Percentiles rank a stretch among this genome's conserved stretches.
phyloP scores from a whole-genome alignment of 2,888 invertebrate species.

The Chymomyza caudatula region DNA sequence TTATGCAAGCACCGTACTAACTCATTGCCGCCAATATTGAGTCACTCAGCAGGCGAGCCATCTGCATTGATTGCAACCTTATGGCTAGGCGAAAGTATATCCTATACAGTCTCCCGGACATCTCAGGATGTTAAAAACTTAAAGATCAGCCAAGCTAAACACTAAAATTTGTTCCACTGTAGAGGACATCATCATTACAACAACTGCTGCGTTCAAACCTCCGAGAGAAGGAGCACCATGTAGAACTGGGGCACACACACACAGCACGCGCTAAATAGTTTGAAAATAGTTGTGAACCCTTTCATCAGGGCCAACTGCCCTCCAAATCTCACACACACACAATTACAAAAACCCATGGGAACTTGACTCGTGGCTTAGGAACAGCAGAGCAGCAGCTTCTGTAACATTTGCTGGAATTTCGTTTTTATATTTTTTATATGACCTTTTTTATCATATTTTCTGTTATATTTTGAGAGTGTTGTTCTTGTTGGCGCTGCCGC shows the following conservation, averaged over 20 bases:
- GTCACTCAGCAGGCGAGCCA: no score
- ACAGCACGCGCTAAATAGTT: constrained; percentile 70
- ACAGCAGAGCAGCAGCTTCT: constrained; percentile 12
- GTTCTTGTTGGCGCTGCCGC: constrained; percentile 44
- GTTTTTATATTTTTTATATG: constrained; percentile 33
- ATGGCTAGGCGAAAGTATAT: no score
- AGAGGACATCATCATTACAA: constrained; percentile 18
- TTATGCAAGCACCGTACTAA: no score
- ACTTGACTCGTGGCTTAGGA: constrained; percentile 60
- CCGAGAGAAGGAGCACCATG: not conserved
- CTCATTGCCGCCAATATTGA: no score
- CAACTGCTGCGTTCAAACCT: not conserved
- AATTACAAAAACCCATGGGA: constrained; percentile 69
- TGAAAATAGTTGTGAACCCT: constrained; percentile 71
- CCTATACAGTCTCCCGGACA: no score
- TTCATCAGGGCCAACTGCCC: constrained; percentile 1
- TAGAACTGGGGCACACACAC: constrained; percentile 24
- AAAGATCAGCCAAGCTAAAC: not conserved
- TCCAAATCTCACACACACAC: constrained; percentile 21
- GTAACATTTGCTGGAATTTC: constrained; percentile 46
- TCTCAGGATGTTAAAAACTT: not conserved
- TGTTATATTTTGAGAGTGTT: constrained; percentile 62
- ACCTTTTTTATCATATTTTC: constrained; percentile 68
- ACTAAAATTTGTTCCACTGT: constrained; percentile 29
- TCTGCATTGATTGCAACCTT: no score